phyloP scores from a whole-genome alignment of 2,888 invertebrate genomes.

The Alentia gelatinosa region DNA sequence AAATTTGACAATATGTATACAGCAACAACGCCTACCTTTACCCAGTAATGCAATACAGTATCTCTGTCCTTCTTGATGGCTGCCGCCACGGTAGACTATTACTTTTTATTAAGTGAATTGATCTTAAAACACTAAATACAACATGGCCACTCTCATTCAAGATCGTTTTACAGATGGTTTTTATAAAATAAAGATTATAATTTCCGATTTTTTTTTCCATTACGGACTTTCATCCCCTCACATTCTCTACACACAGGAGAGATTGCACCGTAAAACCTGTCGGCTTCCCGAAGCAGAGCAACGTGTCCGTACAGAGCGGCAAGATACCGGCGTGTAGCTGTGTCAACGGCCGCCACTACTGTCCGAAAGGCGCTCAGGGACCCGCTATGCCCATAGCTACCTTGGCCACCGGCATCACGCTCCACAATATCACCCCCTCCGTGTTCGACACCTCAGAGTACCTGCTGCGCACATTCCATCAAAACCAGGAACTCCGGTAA shows the following conservation, averaged over 20 bases:
- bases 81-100: no score
- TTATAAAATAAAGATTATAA: no score
- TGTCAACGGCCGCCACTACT: not conserved
- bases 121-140: no score
- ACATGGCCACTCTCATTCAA: no score
- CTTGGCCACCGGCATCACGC: not conserved
- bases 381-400: not conserved
- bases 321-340: conserved; percentile 46
- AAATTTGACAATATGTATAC: no score
- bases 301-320: not conserved
- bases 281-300: not conserved
- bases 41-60: no score
- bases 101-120: no score
- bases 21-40: no score
- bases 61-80: no score
- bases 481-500: not conserved
- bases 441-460: conserved; percentile 38
- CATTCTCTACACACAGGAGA: not conserved
- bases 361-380: conserved; percentile 38
- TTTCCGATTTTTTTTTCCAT: no score
- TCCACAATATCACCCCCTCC: conserved; percentile 55
- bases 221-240: no score
- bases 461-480: conserved; percentile 31
- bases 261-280: not conserved
- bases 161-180: no score